These are phyloP conservation scores for Anarsia innoxiella DNA, from an alignment of 2,888 invertebrate genomes.

Conservation along the genomic window DNA sequence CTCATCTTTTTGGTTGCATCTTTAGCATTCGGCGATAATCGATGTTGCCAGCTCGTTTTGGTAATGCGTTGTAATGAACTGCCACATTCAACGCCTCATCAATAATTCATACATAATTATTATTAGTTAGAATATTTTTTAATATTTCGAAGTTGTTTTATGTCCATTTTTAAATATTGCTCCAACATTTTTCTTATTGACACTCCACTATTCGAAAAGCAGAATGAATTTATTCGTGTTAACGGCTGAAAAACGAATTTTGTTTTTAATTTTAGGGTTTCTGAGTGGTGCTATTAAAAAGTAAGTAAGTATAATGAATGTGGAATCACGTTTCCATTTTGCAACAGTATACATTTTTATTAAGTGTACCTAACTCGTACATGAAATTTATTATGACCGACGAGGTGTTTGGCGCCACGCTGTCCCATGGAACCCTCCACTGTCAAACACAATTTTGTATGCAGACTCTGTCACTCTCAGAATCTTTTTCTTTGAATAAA, in stretches of 20 bases:
- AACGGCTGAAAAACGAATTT: conserved; percentile 3
- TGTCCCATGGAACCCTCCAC: conserved; percentile 26
- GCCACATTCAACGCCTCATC: conserved; percentile 44
- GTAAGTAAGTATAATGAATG: conserved; percentile 13
- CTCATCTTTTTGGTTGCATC: background rate
- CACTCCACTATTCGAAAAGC: conserved; percentile 11
- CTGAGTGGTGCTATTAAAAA: no score
- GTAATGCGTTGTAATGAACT: conserved; percentile 48
- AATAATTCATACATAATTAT: conserved; percentile 49
- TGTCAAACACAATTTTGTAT: conserved; percentile 45
- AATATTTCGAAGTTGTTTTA: conserved; percentile 2
- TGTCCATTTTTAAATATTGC: background rate
- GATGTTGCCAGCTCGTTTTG: conserved; percentile 40
- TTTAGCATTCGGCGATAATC: conserved; percentile 44
- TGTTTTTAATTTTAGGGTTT: no score
- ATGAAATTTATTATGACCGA: conserved; percentile 18
- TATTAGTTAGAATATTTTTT: conserved; percentile 28
- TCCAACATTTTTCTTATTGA: conserved; percentile 15
- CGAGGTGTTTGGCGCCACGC: conserved; percentile 38
- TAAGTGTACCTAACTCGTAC: conserved; percentile 16
- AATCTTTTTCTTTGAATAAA: conserved; percentile 42
- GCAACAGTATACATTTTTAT: conserved; percentile 18
- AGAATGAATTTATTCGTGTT: conserved; percentile 10
- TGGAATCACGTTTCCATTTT: conserved; percentile 15
- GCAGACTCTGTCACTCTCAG: conserved; percentile 35